phyloP scores from a whole-genome alignment of 2,888 invertebrate genomes.

The Pycnomerus fuliginosus region DNA sequence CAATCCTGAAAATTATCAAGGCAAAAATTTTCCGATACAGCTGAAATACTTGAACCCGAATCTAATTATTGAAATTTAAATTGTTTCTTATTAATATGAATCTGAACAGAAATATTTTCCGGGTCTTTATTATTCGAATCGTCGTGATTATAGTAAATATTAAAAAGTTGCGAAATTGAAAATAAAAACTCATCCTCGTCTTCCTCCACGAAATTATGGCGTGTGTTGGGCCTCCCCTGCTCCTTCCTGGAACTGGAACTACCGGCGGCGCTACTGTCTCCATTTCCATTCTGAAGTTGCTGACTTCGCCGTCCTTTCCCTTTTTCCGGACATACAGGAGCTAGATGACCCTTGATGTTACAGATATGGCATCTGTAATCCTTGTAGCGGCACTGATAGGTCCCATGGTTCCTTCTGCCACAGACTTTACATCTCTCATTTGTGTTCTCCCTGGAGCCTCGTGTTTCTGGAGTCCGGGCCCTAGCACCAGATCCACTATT shows the following conservation, averaged over 20 bases:
- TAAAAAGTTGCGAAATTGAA: not conserved
- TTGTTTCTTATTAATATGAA: not conserved
- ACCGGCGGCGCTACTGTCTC: constrained; percentile 2
- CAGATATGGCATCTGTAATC: constrained; percentile 12
- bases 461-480: not conserved
- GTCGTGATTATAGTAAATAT: not conserved
- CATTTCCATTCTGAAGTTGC: not conserved
- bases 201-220: too few relatives aligned
- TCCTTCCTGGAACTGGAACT: not conserved
- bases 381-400: constrained; percentile 8
- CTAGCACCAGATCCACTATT: not conserved
- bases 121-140: too few relatives aligned
- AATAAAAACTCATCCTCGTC: not conserved
- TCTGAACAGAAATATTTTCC: not conserved
- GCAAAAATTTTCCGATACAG: not conserved
- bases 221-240: too few relatives aligned
- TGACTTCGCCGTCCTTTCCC: not conserved
- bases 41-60: not conserved
- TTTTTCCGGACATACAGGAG: constrained; percentile 9
- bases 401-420: constrained; percentile 4
- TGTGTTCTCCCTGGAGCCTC: not conserved
- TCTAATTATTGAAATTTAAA: not conserved
- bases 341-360: constrained; percentile 9
- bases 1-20: not conserved
- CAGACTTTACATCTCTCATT: constrained; percentile 1